These are phyloP conservation scores for Telmatochromis sp. DNA, from an alignment of 2,113 vertebrate species.

Conservation along the genomic window DNA sequence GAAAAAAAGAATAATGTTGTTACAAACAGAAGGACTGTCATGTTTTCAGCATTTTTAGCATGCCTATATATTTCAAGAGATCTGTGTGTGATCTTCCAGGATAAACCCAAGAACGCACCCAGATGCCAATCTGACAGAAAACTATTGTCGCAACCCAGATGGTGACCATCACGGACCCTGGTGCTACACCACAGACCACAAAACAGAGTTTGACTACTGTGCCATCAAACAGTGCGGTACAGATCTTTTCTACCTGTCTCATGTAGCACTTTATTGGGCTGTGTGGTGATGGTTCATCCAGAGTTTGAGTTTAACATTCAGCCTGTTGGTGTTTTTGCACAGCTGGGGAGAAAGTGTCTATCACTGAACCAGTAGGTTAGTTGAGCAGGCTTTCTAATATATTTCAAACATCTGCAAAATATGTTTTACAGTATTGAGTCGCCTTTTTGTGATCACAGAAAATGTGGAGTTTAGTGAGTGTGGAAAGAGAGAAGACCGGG, in stretches of 20 bases:
- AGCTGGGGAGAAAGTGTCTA: constrained; percentile 69
- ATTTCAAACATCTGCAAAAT: background rate
- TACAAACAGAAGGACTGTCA: background rate
- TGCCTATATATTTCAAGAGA: background rate
- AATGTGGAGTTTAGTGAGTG: constrained; percentile 80
- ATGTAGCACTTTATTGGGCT: background rate
- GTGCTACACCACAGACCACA: constrained; percentile 91
- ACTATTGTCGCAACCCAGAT: constrained; percentile 92
- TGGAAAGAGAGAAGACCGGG: constrained; percentile 76
- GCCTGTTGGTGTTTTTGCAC: constrained; percentile 36
- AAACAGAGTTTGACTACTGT: constrained; percentile 92
- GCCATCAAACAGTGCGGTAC: constrained; percentile 86
- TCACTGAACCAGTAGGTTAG: constrained; percentile 65
- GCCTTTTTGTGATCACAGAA: constrained; percentile 56
- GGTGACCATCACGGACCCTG: constrained; percentile 88
- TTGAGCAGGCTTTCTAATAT: background rate
- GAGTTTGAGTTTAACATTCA: background rate
- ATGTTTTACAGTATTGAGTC: background rate
- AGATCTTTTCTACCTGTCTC: background rate
- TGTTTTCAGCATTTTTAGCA: background rate
- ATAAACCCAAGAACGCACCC: constrained; percentile 77
- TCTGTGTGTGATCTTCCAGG: constrained; percentile 55
- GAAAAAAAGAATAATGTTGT: no score
- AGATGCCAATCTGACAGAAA: constrained; percentile 78
- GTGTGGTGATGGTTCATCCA: background rate